Evolutionary conservation across 2,797 vertebrate species (phyloP), one percentile per base, ranked within the genome.

Genomic region (Lycodopsis pacificus): DNA sequence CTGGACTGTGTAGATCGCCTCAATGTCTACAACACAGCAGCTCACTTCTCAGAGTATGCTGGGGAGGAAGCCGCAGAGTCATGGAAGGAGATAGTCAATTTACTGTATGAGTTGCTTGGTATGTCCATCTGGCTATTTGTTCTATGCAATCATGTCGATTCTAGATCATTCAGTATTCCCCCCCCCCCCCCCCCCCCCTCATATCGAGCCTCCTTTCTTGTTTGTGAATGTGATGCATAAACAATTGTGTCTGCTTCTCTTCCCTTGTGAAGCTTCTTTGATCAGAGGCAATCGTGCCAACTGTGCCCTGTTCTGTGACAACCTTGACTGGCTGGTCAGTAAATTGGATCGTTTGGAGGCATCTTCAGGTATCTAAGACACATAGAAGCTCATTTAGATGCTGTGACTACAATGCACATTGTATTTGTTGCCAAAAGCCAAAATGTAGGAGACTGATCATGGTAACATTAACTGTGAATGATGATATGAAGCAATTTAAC

Each of bases 261-360:
- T 32, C 71, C 70, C 58, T 56, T 36, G 10, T 82, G 5, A 81
- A 99, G 97, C 97, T 5, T 97, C 97, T 63, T 91, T 98, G 85
- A 99, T 99, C 89, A 94, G 97, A 80, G 97, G 97, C 4, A 99
- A 98, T 81, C 95, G 97, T 9, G 90, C 96, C 25, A 99, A 98
- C 90, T 99, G 97, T 15, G 97, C 97, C 44, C 94, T 98, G 42
- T 99, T 99, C 89, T 99, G 96, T 86, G 97, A 96, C 73, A 98
- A 98, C 90, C 93, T 99, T 54, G 97, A 99, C 88, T 99, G 97
- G 97, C 92, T 99, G 88, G 97, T 99, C 91, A 98, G 97, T 90
- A 98, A 99, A 86, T 87, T 99, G 91, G 97, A 99, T 86, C 95
- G 97, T 19, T 90, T 98, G 85, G 97, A 99, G 82, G 97, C 97